Conservation (phyloP, 30 jellyfish, hydroid and myxozoan genomes). For the Turritopsis rubra region DNA sequence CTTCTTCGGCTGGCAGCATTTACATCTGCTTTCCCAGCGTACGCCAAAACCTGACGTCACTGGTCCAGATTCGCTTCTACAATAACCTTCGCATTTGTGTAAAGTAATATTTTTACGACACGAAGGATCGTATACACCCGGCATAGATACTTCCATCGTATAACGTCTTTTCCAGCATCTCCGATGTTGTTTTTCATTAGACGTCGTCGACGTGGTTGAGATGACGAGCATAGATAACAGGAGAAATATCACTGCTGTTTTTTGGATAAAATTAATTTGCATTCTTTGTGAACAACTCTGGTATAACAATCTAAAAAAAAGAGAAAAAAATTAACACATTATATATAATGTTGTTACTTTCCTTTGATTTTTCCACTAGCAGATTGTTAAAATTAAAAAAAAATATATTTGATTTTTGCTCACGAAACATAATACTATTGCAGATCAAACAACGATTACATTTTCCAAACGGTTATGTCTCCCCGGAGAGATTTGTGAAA, state of each 20-base stretch:
- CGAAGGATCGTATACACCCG: constrained; percentile 44
- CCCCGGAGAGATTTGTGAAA: not conserved
- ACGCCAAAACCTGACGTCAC: constrained; percentile 22
- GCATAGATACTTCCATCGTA: constrained; percentile 45
- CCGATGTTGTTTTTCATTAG: constrained; percentile 2
- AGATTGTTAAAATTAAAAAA: no score
- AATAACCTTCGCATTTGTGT: constrained; percentile 70
- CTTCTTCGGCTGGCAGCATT: constrained; percentile 57
- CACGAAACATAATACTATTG: no score
- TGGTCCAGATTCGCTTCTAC: constrained; percentile 48
- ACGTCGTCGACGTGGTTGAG: not conserved
- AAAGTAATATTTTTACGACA: constrained; percentile 49
- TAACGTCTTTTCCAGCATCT: constrained; percentile 60
- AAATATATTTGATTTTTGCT: no score
- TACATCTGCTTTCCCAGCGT: constrained; percentile 42
- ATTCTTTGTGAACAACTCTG: not conserved
- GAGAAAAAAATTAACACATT: not conserved
- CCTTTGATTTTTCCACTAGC: no score
- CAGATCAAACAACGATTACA: not conserved
- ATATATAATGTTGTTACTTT: no score
- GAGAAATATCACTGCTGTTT: not conserved
- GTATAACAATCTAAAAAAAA: not conserved
- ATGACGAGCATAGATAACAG: not conserved
- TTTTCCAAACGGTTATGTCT: not conserved
- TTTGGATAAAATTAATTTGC: not conserved